A percentile compares a stretch with the other conserved stretches of the same genome.
Conservation (phyloP, 2,113 vertebrate species). For the Lucifuga dentata region DNA sequence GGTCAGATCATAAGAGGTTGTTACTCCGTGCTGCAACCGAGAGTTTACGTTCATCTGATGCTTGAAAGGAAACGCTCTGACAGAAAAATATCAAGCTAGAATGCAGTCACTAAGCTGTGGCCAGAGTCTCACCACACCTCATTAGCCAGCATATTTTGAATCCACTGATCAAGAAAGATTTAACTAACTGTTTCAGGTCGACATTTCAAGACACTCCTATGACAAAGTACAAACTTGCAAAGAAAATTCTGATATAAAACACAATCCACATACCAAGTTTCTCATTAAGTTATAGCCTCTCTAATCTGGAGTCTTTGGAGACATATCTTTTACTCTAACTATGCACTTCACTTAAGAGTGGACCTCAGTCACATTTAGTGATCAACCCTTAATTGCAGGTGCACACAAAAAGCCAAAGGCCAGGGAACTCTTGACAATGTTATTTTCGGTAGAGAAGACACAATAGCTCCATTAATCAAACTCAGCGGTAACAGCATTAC, state of each 20-base stretch:
- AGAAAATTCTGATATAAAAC: slow-evolving; percentile 48
- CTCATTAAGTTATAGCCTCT: slow-evolving; percentile 44
- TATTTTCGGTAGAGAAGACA: neutral
- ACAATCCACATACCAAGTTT: slow-evolving; percentile 30
- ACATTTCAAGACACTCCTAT: slow-evolving; percentile 45
- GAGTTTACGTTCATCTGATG: slow-evolving; percentile 34
- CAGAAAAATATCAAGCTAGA: slow-evolving; percentile 52
- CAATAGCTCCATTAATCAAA: slow-evolving; percentile 29
- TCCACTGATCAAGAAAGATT: slow-evolving; percentile 67
- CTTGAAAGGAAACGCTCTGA: slow-evolving; percentile 9
- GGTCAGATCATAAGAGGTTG: slow-evolving; percentile 55
- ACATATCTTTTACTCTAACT: slow-evolving; percentile 32
- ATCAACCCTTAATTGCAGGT: slow-evolving; percentile 37
- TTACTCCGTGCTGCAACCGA: slow-evolving; percentile 30
- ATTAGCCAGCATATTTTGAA: slow-evolving; percentile 69
- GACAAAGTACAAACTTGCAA: slow-evolving; percentile 49
- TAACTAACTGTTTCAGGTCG: slow-evolving; percentile 49
- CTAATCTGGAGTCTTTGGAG: slow-evolving; percentile 26
- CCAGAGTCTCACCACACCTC: slow-evolving; percentile 64
- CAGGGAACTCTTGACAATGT: no score
- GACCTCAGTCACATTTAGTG: slow-evolving; percentile 24
- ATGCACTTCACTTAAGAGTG: slow-evolving; percentile 10
- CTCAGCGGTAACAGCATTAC: slow-evolving; percentile 26
- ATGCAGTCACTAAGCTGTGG: slow-evolving; percentile 64
- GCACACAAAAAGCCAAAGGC: slow-evolving; percentile 4